phyloP scores from a whole-genome alignment of 2,888 invertebrate species.

The Lithosia quadra region DNA sequence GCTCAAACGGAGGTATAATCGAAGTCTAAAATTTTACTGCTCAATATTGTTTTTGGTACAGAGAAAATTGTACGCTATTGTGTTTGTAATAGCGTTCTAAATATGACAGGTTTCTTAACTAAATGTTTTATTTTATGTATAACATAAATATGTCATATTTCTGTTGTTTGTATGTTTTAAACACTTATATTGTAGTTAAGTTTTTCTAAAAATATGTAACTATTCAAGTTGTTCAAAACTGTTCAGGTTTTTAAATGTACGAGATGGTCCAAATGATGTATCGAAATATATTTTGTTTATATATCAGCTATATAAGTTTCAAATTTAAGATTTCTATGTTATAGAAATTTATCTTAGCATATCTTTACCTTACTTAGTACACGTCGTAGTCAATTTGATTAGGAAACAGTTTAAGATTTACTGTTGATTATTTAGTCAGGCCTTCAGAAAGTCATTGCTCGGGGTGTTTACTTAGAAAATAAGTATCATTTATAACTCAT shows the following conservation, averaged over 20 bases:
- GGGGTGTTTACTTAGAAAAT: no score
- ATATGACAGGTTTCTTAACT: background rate
- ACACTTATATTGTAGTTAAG: background rate
- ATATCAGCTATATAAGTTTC: background rate
- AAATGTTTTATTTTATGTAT: background rate
- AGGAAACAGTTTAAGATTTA: no score
- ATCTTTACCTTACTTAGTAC: no score
- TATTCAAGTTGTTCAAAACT: background rate
- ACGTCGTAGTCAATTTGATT: no score
- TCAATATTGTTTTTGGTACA: background rate
- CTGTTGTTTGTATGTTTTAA: background rate
- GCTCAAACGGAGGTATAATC: constrained; percentile 3
- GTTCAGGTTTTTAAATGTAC: background rate
- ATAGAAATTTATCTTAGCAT: background rate
- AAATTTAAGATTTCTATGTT: background rate
- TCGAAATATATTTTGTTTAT: background rate
- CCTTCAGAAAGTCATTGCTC: no score
- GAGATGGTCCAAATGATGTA: background rate
- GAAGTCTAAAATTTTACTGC: background rate
- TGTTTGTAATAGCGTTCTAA: background rate
- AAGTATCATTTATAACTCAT: no score
- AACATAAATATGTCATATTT: background rate
- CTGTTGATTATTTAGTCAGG: no score
- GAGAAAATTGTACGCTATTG: no score
- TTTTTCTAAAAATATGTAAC: background rate